Conservation (phyloP, 2,888 invertebrate species). For the Clepsis dumicolana region DNA sequence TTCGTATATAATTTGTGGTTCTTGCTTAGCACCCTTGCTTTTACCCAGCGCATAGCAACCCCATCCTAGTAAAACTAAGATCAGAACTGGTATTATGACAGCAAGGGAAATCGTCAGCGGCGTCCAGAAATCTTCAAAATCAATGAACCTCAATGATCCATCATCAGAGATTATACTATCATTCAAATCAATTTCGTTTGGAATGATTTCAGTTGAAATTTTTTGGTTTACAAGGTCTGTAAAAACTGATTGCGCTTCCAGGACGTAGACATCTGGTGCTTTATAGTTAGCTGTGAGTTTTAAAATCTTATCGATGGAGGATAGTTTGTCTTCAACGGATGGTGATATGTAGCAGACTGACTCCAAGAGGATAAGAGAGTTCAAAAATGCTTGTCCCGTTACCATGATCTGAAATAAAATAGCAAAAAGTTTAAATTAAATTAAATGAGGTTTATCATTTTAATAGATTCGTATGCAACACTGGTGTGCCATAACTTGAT, state of each 20-base stretch:
- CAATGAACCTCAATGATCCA: conserved; percentile 5
- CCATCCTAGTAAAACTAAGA: conserved; percentile 49
- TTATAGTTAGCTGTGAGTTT: background rate
- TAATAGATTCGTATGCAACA: background rate
- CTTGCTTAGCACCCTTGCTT: conserved; percentile 45
- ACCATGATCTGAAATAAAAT: conserved; percentile 61
- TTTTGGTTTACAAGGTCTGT: background rate
- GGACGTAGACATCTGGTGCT: conserved; percentile 15
- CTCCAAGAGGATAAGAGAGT: conserved; percentile 59
- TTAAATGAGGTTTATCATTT: background rate
- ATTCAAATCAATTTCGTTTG: background rate
- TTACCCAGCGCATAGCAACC: conserved; percentile 57
- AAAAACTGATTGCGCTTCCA: conserved; percentile 6
- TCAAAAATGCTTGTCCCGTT: conserved; percentile 53
- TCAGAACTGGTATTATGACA: conserved; percentile 47
- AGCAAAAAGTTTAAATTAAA: conserved; percentile 16
- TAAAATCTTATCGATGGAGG: conserved; percentile 47
- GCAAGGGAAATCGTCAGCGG: conserved; percentile 51
- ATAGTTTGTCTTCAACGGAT: conserved; percentile 55
- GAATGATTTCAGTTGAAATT: background rate
- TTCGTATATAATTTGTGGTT: conserved; percentile 45
- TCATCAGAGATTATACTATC: background rate
- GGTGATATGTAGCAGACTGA: conserved; percentile 65
- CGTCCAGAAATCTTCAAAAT: conserved; percentile 48
- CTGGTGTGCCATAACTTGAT: background rate